Base-by-base conservation (phyloP, 92 coral and sea anemone genomes). In the Galaxea fascicularis region DNA sequence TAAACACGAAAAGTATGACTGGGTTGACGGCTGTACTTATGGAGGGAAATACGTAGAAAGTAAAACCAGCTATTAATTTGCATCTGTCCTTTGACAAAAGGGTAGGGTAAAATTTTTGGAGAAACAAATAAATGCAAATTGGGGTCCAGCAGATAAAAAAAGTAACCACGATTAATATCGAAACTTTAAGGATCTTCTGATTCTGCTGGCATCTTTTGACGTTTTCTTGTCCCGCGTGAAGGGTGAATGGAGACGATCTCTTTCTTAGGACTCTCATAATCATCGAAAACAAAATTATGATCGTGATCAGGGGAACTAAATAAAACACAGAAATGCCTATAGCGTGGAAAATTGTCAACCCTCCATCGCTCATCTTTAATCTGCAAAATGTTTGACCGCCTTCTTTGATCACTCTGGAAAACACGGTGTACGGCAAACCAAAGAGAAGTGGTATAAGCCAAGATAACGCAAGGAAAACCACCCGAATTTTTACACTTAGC, bases 81-180 rank as follows among this genome's bases (percentile, higher is more conserved):
- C 51, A 46, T 46, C 12, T 46, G 51, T 46, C 51, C 51, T 46
- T 8, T 46, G 51, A 13, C 9, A 46, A 46, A 46, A 46, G 51
- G 12, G 9, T 13, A 7, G 51, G 51, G 0, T 46, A 46, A 46
- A 46, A 46, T 46, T 46, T 25, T 25, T 17, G 31, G 15, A 63
- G 15, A 63, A 63, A 11, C 26, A 21, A 21, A 25, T 21, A 26
- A 25, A 63, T 14, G 1, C 25, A 24, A 63, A 63, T 12, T 8
- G 26, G 69, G 15, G 30, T 22, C 69, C 69, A 63, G 69, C 69
- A 63, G 39, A 63, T 63, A 35, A 63, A 26, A 22, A 63, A 63
- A 21, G 69, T 16, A 27, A 63, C 26, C 0, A 63, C 69, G 4
- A 63, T 63, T 8, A 26, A 21, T 11, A 63, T 14, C 4, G 26